phyloP scores from a whole-genome alignment of 2,888 invertebrate species.

The Nephrotoma flavescens region DNA sequence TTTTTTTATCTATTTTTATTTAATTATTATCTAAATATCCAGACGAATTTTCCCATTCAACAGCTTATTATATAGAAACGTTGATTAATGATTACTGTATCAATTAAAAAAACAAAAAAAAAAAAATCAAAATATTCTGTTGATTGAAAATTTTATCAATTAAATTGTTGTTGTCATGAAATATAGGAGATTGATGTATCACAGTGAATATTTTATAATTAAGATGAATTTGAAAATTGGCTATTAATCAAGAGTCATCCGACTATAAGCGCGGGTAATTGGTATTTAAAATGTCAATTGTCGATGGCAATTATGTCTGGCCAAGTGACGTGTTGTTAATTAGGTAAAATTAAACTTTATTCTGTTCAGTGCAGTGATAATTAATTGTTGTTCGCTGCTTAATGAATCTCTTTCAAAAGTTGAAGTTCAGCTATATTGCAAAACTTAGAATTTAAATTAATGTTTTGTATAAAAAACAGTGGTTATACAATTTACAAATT shows the following conservation, averaged over 20 bases:
- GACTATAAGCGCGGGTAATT: not conserved
- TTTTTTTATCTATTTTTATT: not conserved
- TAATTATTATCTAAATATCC: not conserved
- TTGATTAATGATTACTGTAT: not conserved
- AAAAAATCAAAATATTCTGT: not conserved
- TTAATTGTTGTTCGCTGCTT: no score
- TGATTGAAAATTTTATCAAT: not conserved
- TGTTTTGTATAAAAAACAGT: no score
- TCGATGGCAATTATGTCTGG: no score
- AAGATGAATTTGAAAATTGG: not conserved
- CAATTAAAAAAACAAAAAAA: not conserved
- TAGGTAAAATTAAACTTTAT: not conserved
- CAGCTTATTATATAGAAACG: not conserved
- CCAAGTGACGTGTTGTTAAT: not conserved
- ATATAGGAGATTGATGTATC: not conserved
- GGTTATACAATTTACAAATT: no score
- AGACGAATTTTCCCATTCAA: not conserved
- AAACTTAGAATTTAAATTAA: no score
- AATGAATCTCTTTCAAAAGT: no score
- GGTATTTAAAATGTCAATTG: not conserved
- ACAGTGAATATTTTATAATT: not conserved
- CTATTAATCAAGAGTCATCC: not conserved
- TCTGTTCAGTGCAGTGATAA: not conserved
- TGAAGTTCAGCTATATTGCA: no score
- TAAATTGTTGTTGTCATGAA: no score